phyloP scores from a whole-genome alignment of 2,797 vertebrate genomes.

The Coreius guichenoti region DNA sequence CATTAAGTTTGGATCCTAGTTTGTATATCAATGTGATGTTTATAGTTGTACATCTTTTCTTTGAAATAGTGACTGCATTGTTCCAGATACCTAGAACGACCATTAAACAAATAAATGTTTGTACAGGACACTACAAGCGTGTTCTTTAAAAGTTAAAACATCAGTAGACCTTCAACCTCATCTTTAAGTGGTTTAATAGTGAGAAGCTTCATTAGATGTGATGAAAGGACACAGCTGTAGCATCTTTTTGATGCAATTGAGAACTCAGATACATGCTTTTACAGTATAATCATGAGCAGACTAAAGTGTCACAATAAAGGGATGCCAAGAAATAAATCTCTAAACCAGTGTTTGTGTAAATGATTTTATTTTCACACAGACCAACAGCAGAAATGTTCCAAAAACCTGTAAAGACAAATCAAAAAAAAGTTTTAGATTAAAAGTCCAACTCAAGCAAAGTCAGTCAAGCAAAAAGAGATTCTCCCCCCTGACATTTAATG shows the following conservation, averaged over 20 bases:
- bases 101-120: conserved; percentile 76
- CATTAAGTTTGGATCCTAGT: conserved; percentile 53
- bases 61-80: conserved; percentile 65
- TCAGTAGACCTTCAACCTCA: neutral
- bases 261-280: conserved; percentile 11
- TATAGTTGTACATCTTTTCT: conserved; percentile 56
- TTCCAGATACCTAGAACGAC: conserved; percentile 66
- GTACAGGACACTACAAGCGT: conserved; percentile 42
- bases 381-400: conserved; percentile 15
- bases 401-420: conserved; percentile 6
- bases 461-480: neutral
- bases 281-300: conserved; percentile 24
- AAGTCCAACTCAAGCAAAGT: neutral
- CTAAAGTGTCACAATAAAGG: conserved; percentile 29
- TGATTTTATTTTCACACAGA: conserved; percentile 39
- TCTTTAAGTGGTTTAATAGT: neutral
- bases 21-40: conserved; percentile 59
- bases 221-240: neutral
- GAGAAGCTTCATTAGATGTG: neutral
- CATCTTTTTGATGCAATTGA: neutral
- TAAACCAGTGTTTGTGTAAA: conserved; percentile 43
- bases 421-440: neutral
- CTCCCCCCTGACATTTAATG: neutral
- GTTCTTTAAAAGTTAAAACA: conserved; percentile 21
- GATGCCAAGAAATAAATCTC: conserved; percentile 23